Evolutionary conservation across 2,113 vertebrate species (phyloP), one percentile per base, ranked within the genome.

Genomic region (Petromus typicus): DNA sequence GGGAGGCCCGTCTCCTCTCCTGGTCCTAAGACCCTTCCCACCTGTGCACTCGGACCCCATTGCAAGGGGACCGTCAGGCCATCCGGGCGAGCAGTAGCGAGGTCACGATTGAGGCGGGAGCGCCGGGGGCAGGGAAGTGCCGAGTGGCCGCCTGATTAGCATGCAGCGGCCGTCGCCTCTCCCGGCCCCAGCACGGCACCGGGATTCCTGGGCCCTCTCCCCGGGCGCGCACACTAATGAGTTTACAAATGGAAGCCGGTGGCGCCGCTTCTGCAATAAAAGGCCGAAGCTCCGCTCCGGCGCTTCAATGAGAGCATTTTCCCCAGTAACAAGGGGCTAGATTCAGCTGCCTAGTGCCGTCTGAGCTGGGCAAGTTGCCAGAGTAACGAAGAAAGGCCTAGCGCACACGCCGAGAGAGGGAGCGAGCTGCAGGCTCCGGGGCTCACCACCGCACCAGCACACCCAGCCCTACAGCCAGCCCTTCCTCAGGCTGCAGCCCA

Each of bases 231-330:
- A 12, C 95, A 20, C 78, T 81, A 87, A 56, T 14, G 57, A 90
- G 67, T 7, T 86, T 92, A 80, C 93, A 17, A 89, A 97, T 81
- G 98, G 95, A 30, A 14, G 85, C 7, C 10, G 12, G 86, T 84
- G 90, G n/a, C 83, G 45, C 96, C 34, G 96, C 85, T 95, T n/a
- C n/a, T 71, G 86, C 95, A 71, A 97, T 63, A 91, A 97, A 98
- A 96, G 97, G 97, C 96, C 96, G 78, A 97, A 95, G 88, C 75
- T 98, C 90, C 23, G 95, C 98, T 97, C 37, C 0, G 34, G 69
- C 0, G 59, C 97, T 92, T 98, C 98, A 98, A 98, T 98, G 97
- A 97, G 97, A 97, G 98, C 98, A 97, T 98, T 98, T 98, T 98
- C 90, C 96, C 93, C 5, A 3, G 18, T 96, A 98, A 99, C 98